phyloP scores from a whole-genome alignment of 92 coral and sea anemone species.

The Epizoanthus fatuus region DNA sequence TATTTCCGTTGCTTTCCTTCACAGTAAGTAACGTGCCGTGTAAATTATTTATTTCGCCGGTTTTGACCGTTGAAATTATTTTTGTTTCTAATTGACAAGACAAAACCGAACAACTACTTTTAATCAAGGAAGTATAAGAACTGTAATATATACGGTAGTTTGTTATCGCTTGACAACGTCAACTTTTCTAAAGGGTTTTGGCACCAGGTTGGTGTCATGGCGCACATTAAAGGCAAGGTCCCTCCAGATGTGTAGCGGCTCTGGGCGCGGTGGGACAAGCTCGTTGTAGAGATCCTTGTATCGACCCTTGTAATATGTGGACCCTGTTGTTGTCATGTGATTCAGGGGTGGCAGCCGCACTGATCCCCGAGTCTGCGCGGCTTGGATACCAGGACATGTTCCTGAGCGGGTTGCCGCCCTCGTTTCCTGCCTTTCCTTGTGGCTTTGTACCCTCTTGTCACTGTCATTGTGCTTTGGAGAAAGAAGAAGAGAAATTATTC shows the following conservation, averaged over 20 bases:
- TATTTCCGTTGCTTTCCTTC: no score
- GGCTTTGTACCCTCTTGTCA: conserved; percentile 18
- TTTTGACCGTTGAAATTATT: no score
- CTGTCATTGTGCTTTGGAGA: conserved; percentile 21
- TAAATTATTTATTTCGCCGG: no score
- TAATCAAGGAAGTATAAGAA: no score
- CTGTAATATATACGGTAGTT: background rate
- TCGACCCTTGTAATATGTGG: conserved; percentile 49
- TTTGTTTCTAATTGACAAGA: no score
- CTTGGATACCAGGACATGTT: conserved; percentile 64
- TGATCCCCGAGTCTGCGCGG: conserved; percentile 58
- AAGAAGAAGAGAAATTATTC: background rate
- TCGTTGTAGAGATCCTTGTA: conserved; percentile 57
- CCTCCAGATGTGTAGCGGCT: conserved; percentile 84
- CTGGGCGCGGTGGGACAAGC: conserved; percentile 72
- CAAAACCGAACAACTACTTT: no score
- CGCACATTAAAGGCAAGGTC: conserved; percentile 83
- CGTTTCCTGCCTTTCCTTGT: conserved; percentile 40
- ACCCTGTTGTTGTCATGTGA: conserved; percentile 59
- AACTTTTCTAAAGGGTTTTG: conserved; percentile 73
- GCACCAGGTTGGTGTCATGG: conserved; percentile 78
- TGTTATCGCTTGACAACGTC: conserved; percentile 59
- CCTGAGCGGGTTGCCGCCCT: conserved; percentile 63
- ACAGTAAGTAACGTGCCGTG: no score
- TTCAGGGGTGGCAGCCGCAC: conserved; percentile 59